These are phyloP conservation scores for Tangara arthus DNA, from an alignment of 2,797 vertebrate genomes.

Conservation along the genomic window DNA sequence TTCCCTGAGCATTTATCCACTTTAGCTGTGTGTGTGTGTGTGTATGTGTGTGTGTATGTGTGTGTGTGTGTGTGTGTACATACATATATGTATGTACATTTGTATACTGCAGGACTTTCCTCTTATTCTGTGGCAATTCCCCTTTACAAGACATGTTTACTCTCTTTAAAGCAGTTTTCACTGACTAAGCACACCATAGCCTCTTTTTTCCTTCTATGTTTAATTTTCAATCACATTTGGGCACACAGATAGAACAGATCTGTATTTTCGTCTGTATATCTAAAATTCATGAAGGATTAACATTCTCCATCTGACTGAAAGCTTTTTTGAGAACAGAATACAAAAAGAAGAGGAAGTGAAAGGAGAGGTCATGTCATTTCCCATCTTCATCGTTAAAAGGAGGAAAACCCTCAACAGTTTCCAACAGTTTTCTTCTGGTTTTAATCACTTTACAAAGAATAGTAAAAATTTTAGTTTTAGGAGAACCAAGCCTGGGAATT, in stretches of 20 bases:
- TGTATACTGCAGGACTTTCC: background rate
- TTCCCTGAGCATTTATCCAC: background rate
- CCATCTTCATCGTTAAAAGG: background rate
- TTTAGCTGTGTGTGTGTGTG: no score
- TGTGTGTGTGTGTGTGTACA: no score
- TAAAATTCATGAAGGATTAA: background rate
- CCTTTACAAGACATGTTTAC: background rate
- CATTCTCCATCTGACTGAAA: background rate
- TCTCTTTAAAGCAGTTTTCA: background rate
- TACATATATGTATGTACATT: no score
- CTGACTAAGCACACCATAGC: background rate
- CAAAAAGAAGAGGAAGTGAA: background rate
- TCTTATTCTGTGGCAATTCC: background rate
- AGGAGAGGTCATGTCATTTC: background rate
- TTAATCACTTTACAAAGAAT: background rate
- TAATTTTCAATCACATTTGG: background rate
- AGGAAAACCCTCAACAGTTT: background rate
- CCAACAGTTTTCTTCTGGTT: background rate
- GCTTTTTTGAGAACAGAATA: background rate
- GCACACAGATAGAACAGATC: background rate
- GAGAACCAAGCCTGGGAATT: background rate
- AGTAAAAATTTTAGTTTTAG: background rate
- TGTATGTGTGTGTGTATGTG: no score
- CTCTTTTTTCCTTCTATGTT: background rate
- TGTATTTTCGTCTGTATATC: background rate